A percentile compares a stretch with the other conserved stretches of the same genome.
Evolutionary conservation across 2,113 vertebrate species (phyloP).

Genomic region (Gallinago jamesoni): DNA sequence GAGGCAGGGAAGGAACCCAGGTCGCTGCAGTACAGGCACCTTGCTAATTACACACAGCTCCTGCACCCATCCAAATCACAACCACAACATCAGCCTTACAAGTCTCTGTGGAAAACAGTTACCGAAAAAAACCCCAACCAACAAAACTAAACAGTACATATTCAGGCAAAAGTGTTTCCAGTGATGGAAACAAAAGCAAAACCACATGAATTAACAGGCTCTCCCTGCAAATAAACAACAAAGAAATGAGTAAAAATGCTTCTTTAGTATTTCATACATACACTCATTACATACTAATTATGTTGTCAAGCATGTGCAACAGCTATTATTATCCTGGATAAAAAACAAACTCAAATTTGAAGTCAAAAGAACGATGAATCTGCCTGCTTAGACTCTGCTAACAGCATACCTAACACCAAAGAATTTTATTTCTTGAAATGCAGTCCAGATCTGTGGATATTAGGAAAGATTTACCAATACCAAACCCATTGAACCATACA

Average conservation of each 20-base stretch:
- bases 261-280: background rate
- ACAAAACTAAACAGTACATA: background rate
- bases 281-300: background rate
- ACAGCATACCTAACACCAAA: background rate
- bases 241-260: background rate
- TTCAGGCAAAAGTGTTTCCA: background rate
- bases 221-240: background rate
- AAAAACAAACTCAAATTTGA: background rate
- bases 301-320: background rate
- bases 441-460: background rate
- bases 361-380: background rate
- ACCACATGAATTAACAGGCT: background rate
- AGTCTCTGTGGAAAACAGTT: background rate
- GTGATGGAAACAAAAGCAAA: background rate
- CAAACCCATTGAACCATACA: background rate
- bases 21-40: rapidly evolving
- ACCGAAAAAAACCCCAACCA: background rate
- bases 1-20: background rate
- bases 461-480: background rate
- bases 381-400: background rate
- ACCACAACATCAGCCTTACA: background rate
- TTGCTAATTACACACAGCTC: background rate
- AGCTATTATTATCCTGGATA: background rate
- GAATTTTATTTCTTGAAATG: background rate
- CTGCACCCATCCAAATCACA: background rate